phyloP scores from a whole-genome alignment of 2,797 vertebrate genomes.

The Pangasius mekongensis region DNA sequence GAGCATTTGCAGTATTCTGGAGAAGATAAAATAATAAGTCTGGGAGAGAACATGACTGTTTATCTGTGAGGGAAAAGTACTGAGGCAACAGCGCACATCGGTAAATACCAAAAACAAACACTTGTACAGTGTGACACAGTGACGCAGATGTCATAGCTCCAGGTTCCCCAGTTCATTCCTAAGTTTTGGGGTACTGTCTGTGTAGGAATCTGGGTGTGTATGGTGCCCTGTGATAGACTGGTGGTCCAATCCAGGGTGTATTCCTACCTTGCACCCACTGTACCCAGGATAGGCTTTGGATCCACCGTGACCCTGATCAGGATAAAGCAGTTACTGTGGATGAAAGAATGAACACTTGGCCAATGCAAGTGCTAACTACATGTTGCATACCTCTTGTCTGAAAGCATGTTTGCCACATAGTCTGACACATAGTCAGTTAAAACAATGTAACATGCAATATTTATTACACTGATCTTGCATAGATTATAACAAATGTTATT shows the following conservation, averaged over 20 bases:
- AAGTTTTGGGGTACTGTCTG: neutral
- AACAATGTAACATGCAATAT: neutral
- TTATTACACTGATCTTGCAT: neutral
- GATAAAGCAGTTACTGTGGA: constrained; percentile 3
- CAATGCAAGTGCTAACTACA: neutral
- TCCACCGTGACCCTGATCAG: neutral
- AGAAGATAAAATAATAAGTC: constrained; percentile 27
- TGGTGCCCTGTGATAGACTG: neutral
- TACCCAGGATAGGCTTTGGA: neutral
- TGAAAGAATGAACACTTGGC: neutral
- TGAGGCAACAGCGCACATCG: neutral
- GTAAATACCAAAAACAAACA: constrained; percentile 24
- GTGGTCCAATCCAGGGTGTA: neutral
- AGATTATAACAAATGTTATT: constrained; percentile 6
- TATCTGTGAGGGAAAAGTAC: constrained; percentile 10
- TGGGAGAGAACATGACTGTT: neutral
- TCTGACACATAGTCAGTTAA: neutral
- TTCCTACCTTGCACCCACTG: neutral
- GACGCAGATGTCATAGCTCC: neutral
- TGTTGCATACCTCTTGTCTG: neutral
- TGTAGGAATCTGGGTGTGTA: neutral
- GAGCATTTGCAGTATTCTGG: constrained; percentile 37
- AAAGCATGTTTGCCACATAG: neutral
- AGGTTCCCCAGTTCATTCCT: neutral
- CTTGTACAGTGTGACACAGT: neutral